Percentiles rank a stretch among this genome's conserved stretches.
These are phyloP conservation scores for Zaprionus gabonicus DNA, from an alignment of 1,140 invertebrate genomes.

Conservation along the genomic window DNA sequence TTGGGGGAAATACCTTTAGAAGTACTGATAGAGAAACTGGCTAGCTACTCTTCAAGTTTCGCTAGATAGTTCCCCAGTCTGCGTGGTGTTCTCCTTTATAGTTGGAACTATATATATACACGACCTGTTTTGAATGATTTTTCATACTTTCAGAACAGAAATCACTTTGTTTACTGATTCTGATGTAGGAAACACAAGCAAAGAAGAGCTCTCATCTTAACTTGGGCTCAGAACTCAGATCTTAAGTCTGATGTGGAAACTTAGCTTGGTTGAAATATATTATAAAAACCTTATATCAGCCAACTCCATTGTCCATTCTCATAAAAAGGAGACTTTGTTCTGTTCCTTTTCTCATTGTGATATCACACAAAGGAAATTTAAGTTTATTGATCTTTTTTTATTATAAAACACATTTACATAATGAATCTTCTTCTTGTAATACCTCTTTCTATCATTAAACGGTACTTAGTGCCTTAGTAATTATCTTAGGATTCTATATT, in stretches of 20 bases:
- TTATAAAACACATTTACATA: background rate
- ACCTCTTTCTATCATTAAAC: background rate
- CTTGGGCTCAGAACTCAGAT: no score
- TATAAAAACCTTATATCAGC: no score
- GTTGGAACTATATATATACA: no score
- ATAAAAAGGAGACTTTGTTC: no score
- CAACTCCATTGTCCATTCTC: no score
- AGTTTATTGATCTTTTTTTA: background rate
- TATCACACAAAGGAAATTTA: background rate
- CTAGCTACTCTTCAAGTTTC: background rate
- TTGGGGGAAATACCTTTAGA: background rate
- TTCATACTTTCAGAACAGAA: background rate
- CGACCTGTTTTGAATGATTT: background rate
- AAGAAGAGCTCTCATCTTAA: no score
- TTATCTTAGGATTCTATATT: background rate
- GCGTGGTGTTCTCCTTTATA: background rate
- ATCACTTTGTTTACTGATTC: background rate
- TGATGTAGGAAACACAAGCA: background rate
- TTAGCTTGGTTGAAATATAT: no score
- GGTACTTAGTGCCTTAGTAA: background rate
- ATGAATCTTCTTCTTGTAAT: background rate
- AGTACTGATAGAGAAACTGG: background rate
- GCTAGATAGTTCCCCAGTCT: background rate
- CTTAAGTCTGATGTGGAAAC: no score
- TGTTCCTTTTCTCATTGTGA: no score